Conservation (phyloP, 2,797 vertebrate species). For the Sus cebifrons region DNA sequence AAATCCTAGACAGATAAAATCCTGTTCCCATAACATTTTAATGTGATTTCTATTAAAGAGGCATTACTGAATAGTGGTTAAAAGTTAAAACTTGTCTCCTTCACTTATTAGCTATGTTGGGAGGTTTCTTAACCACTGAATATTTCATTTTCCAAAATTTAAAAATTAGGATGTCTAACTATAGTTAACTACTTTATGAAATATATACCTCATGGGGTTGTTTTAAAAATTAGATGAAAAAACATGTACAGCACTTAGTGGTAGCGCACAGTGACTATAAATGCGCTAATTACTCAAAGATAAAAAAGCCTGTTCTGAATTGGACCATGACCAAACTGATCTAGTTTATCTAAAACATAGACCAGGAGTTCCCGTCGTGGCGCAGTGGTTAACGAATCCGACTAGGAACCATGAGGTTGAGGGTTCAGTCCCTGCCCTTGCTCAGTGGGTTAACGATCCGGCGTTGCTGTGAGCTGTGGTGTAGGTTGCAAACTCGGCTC, state of each 20-base stretch:
- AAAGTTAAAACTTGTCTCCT: conserved; percentile 38
- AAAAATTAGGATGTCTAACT: background rate
- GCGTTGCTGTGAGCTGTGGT: too few species aligned
- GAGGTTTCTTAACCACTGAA: background rate
- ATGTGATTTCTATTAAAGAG: conserved; percentile 30
- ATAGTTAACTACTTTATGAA: conserved; percentile 43
- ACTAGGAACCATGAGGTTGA: too few species aligned
- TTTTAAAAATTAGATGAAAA: conserved; percentile 50
- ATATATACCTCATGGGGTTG: background rate
- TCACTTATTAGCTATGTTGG: conserved; percentile 2
- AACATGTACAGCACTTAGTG: background rate
- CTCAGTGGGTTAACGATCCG: too few species aligned
- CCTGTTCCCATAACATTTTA: background rate
- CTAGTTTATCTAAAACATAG: conserved; percentile 53
- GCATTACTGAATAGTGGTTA: background rate
- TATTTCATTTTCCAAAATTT: conserved; percentile 21
- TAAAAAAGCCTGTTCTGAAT: background rate
- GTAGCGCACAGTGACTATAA: background rate
- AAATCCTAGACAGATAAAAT: conserved; percentile 4
- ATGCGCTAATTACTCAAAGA: background rate
- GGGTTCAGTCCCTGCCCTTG: too few species aligned
- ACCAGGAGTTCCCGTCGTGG: background rate
- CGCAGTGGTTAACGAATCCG: too few species aligned
- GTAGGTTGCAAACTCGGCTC: too few species aligned
- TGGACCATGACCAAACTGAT: background rate